Percentiles rank a stretch among this genome's conserved stretches.
phyloP scores from a whole-genome alignment of 1,140 invertebrate genomes.

The Caenorhabditis latens region DNA sequence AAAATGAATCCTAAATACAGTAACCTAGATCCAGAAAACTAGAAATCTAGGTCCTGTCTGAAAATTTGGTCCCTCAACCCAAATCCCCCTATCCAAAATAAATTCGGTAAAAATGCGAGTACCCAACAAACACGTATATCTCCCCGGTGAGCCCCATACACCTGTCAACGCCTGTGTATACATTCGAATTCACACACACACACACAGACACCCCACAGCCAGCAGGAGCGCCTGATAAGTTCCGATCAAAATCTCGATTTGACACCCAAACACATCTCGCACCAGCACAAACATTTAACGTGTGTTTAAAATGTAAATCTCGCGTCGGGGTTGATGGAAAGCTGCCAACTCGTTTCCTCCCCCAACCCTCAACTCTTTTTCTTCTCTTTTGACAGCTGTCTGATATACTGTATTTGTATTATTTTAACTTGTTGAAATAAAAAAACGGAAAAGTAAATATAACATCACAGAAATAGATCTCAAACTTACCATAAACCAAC shows the following conservation, averaged over 20 bases:
- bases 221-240: conserved; percentile 36
- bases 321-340: background rate
- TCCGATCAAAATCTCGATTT: background rate
- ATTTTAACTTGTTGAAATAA: conserved; percentile 5
- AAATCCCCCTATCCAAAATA: too few species aligned
- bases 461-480: background rate
- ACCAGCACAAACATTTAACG: conserved; percentile 48
- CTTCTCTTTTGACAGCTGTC: conserved; percentile 42
- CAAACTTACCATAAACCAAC: conserved; percentile 5
- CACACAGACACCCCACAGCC: background rate
- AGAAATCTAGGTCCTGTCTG: too few species aligned
- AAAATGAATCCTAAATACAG: too few species aligned
- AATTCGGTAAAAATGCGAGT: background rate
- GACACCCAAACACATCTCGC: background rate
- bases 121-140: background rate
- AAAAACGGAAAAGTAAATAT: background rate
- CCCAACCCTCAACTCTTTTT: background rate
- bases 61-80: too few species aligned
- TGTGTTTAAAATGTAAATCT: conserved; percentile 54
- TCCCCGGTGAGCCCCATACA: background rate
- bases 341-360: background rate
- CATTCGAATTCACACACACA: conserved; percentile 47
- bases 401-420: background rate
- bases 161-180: conserved; percentile 54
- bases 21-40: too few species aligned